Evolutionary conservation across 2,888 invertebrate genomes (phyloP), one percentile per base, ranked within the genome.

Genomic region (Odontocolon sp.): DNA sequence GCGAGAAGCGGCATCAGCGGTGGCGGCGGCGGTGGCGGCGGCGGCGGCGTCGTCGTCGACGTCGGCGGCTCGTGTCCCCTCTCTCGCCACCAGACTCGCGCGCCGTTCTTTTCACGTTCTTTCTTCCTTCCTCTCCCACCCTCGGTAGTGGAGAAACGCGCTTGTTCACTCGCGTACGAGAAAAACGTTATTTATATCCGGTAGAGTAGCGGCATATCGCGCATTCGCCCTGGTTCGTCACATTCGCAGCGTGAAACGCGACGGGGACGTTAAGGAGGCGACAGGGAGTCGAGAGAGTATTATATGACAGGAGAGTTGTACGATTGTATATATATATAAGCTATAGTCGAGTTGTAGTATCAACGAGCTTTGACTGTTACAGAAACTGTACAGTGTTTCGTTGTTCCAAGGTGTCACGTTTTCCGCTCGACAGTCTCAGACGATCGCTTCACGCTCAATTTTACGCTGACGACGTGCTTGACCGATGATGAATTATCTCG

Each of bases 71-170:
- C 63, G 40, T 56, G 67, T 56, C 54, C 63, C 50, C 67, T 31
- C 40, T 78, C 80, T 63, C 78, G 77, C 68, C 77, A 77, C 79
- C 79, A n/a, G n/a, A n/a, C 81, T 82, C 78, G 76, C 67, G 71
- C 78, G 74, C 76, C 74, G 76, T 77, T 82, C 79, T 79, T 75
- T 73, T 78, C 66, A 18, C 52, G 45, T 47, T 54, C 64, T 76
- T 47, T 76, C 75, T 54, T 64, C 52, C 74, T 57, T 64, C 52
- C 74, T 57, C 77, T 54, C 77, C 50, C 70, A 26, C 68, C 14
- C 71, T 56, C 50, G 14, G 31, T 64, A 52, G 67, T 59, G 66
- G 67, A 56, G 69, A 63, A 50, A 42, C 69, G 64, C 71, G 64
- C 71, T 75, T 74, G 36, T 63, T 61, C 67, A 64, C 72, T 56